Base-by-base conservation (phyloP, 2,888 invertebrate species). In the Aphodius granarius region DNA sequence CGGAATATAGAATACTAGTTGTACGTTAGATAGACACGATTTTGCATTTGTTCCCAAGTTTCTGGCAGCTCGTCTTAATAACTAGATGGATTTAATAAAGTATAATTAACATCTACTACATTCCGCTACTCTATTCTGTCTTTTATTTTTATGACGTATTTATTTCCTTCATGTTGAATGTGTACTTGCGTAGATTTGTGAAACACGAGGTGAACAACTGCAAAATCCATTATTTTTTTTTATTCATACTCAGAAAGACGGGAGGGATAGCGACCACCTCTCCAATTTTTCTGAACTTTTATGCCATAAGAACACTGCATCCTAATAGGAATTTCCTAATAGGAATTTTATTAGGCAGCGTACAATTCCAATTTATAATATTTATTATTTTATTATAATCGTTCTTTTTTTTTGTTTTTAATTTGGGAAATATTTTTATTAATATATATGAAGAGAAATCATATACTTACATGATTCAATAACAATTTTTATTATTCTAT, bases 401-500 rank as follows among this genome's bases (percentile, higher is more conserved):
- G 68, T 73, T 73, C 72, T 17, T 66, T 65, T 71, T 74, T 66
- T 73, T 73, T 76, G 68, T 76, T 76, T 73, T 71, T 73, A 72
- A 73, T 82, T 81, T 80, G 77, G 78, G 73, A 79, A 77, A 77
- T 80, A 82, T 81, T 81, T 83, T 83, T 84, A 83, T 83, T 83
- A 83, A 84, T 84, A 83, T 83, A 84, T 73, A 65, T 68, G 63
- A 21, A 75, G 66, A 62, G 62, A 71, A 68, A 68, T 68, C 79
- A 84, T 83, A 85, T 84, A 85, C 83, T 83, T 85, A 84, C 82
- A 75, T 76, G 78, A 83, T 80, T 84, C 83, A 85, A 84, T 85
- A 84, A 85, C 84, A 84, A 86, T 86, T 86, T 86, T 86, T 85
- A 85, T 85, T 85, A 85, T 85, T 85, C 85, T 85, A 84, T 82